Evolutionary conservation across 2,113 vertebrate genomes (phyloP).

Genomic region (Procavia capensis): DNA sequence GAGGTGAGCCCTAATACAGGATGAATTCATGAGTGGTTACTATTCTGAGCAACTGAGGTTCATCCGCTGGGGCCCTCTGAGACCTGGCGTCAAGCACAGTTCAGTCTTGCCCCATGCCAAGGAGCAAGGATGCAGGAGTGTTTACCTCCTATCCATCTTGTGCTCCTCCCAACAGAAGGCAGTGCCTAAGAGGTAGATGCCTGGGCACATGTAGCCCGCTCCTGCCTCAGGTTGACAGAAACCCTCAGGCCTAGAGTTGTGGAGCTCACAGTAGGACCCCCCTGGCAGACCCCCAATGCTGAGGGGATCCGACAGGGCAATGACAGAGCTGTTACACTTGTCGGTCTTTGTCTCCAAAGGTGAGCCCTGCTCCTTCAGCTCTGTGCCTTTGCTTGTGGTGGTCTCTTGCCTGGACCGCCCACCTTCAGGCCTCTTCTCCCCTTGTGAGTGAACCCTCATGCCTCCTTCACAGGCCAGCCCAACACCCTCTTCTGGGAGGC

Average conservation of each 20-base stretch:
- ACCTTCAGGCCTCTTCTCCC: neutral
- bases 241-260: neutral
- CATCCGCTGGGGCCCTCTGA: neutral
- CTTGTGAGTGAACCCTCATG: neutral
- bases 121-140: neutral
- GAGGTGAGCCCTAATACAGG: rapidly evolving
- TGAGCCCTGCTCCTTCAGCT: neutral
- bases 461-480: neutral
- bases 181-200: neutral
- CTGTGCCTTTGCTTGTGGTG: neutral
- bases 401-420: neutral
- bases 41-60: neutral
- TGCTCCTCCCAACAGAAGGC: neutral
- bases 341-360: neutral
- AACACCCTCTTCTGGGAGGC: neutral
- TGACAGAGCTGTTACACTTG: neutral
- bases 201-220: neutral
- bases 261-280: neutral
- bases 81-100: neutral
- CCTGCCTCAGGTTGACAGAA: neutral
- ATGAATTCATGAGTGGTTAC: neutral
- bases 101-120: rapidly evolving
- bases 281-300: neutral
- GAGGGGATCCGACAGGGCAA: too few relatives aligned
- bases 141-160: neutral